Percentiles rank a stretch among this genome's conserved stretches.
Evolutionary conservation across 2,797 vertebrate genomes (phyloP).

Genomic region (Poeciliopsis gracilis): DNA sequence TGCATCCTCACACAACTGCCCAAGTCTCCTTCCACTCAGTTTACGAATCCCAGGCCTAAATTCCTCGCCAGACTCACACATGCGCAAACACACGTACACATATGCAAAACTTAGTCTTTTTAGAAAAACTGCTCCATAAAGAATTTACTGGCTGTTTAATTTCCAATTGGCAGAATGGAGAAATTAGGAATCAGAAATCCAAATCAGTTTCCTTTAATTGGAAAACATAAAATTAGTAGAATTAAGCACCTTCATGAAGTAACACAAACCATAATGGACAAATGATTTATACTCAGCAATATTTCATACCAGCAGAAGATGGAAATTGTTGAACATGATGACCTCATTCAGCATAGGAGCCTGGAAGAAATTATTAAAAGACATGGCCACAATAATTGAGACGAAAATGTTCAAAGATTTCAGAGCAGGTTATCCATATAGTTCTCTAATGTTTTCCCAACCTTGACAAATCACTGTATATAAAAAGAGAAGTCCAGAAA

Average conservation of each 20-base stretch:
- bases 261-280: conserved; percentile 15
- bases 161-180: conserved; percentile 43
- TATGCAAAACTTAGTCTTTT: conserved; percentile 35
- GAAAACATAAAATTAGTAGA: conserved; percentile 31
- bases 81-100: conserved; percentile 8
- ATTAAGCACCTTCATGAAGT: conserved; percentile 17
- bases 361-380: conserved; percentile 59
- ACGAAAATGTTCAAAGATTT: conserved; percentile 51
- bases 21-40: conserved; percentile 56
- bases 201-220: conserved; percentile 43
- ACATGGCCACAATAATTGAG: conserved; percentile 33
- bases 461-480: conserved; percentile 71
- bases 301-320: conserved; percentile 29
- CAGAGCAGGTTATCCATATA: conserved; percentile 43
- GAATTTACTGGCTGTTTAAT: conserved; percentile 55
- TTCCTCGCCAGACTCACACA: conserved; percentile 32
- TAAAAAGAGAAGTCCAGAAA: conserved; percentile 67
- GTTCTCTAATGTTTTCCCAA: conserved; percentile 67
- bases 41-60: conserved; percentile 68
- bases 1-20: conserved; percentile 59
- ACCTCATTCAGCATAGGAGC: conserved; percentile 34
- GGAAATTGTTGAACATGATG: conserved; percentile 36
- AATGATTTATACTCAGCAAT: conserved; percentile 32
- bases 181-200: conserved; percentile 58
- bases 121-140: conserved; percentile 53